Evolutionary conservation across 2,797 vertebrate species (phyloP), one percentile per base, ranked within the genome.

Genomic region (Centropyge bicolor): DNA sequence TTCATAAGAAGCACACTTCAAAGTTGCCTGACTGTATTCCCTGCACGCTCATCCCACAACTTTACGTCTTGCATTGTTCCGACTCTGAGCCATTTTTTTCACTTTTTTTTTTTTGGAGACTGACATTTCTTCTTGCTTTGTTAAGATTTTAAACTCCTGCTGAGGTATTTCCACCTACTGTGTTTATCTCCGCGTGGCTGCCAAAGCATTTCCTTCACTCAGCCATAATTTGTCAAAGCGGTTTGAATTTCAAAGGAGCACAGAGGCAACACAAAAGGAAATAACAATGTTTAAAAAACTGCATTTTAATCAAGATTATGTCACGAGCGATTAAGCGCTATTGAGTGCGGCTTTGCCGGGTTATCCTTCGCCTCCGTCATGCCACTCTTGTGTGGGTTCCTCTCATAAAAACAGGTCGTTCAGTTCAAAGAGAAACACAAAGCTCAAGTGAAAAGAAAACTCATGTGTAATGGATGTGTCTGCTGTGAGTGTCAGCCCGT

Each of bases 81-180:
- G 20, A 84, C 40, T 24, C 27, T 40, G 61, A 82, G 27, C 35
- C 61, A 48, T 48, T 80, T 60, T 31, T 31, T 31, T 31, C 4
- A 2, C 4, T 31, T 31, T 31, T 4, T 31, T 31, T 31, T 31
- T 4, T 31, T 31, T 49, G 56, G 40, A 43, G 60, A 31, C 51
- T 49, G 64, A 59, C 40, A 36, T 61, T 67, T 67, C 60, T 62
- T 27, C 31, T 45, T 43, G 56, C 72, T 81, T 74, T 78, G 56
- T 78, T 81, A 66, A 57, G 57, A 82, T 82, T 82, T 82, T 78
- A 38, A 86, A 81, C 67, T 82, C 78, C 76, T 56, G 45, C 71
- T 76, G 76, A 60, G 56, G 45, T 59, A 54, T 71, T 85, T 85
- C 69, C 69, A 84, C 84, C 83, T 43, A 31, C 68, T 83, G 73